phyloP scores from a whole-genome alignment of 1,140 invertebrate species.

The Chelonus insularis region DNA sequence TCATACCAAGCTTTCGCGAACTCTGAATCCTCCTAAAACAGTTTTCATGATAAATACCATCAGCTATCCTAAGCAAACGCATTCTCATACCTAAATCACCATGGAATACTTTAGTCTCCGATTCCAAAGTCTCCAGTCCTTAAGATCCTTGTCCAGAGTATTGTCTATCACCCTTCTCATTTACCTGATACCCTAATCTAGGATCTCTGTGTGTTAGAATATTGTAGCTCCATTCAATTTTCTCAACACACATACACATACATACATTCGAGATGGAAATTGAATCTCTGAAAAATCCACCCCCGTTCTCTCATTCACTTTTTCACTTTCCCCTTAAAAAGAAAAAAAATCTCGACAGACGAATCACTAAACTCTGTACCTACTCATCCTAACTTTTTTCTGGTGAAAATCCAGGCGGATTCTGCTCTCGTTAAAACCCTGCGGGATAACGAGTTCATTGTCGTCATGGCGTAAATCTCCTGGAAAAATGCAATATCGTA shows the following conservation, averaged over 20 bases:
- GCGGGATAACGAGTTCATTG: slow-evolving; percentile 44
- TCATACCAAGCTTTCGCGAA: neutral
- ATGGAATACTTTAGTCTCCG: neutral
- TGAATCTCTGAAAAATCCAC: neutral
- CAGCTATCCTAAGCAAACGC: neutral
- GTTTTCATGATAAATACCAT: neutral
- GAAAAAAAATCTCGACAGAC: neutral
- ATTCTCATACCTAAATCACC: neutral
- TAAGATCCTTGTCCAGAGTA: slow-evolving; percentile 1
- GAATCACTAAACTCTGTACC: slow-evolving; percentile 1
- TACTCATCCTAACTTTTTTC: neutral
- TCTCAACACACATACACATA: neutral
- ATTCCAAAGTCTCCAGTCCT: neutral
- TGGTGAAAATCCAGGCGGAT: neutral
- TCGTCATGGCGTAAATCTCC: slow-evolving; percentile 39
- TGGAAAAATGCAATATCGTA: slow-evolving; percentile 28
- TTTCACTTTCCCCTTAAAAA: neutral
- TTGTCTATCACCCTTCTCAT: neutral
- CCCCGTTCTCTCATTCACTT: neutral
- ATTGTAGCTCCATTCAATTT: neutral
- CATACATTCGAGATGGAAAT: neutral
- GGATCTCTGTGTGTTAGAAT: neutral
- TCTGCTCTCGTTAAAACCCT: slow-evolving; percentile 23
- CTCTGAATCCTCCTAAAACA: neutral
- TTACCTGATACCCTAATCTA: neutral